Percentiles rank a stretch among this genome's conserved stretches.
Evolutionary conservation across 2,797 vertebrate species (phyloP).

Genomic region (Potorous gilbertii): DNA sequence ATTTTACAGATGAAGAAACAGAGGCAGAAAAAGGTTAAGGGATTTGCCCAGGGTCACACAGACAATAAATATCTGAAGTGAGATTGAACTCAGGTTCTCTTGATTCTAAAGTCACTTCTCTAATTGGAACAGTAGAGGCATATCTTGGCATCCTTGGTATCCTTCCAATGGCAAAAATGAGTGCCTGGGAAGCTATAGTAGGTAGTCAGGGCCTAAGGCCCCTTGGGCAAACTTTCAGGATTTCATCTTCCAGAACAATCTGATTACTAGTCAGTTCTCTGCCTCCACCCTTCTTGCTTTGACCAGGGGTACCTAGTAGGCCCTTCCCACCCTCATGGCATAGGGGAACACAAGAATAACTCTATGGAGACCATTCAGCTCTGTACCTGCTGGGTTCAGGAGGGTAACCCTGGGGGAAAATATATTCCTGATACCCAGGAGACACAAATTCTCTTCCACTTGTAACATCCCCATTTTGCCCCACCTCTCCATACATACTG

Average conservation of each 20-base stretch:
- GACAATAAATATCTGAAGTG: not conserved
- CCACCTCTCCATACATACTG: conserved; percentile 74
- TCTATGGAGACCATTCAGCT: not conserved
- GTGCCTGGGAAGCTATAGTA: not conserved
- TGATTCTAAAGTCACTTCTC: not conserved
- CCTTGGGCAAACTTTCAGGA: not conserved
- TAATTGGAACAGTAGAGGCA: not conserved
- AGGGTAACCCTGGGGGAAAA: not conserved
- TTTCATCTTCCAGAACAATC: not conserved
- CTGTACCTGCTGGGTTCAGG: not conserved
- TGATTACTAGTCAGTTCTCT: not conserved
- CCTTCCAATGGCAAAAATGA: not conserved
- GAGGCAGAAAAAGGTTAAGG: not conserved
- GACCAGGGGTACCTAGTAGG: not conserved
- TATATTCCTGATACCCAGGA: not conserved
- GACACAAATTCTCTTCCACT: not conserved
- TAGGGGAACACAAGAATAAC: not conserved
- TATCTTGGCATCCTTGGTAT: not conserved
- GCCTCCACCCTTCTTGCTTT: not conserved
- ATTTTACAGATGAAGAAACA: not conserved
- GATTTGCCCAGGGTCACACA: not conserved
- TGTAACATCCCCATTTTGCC: rapidly evolving
- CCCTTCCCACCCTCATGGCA: not conserved
- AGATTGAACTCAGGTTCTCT: not conserved
- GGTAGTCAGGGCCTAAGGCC: not conserved